Base-by-base conservation (phyloP, 2,888 invertebrate genomes). In the Palloptera scutellata region DNA sequence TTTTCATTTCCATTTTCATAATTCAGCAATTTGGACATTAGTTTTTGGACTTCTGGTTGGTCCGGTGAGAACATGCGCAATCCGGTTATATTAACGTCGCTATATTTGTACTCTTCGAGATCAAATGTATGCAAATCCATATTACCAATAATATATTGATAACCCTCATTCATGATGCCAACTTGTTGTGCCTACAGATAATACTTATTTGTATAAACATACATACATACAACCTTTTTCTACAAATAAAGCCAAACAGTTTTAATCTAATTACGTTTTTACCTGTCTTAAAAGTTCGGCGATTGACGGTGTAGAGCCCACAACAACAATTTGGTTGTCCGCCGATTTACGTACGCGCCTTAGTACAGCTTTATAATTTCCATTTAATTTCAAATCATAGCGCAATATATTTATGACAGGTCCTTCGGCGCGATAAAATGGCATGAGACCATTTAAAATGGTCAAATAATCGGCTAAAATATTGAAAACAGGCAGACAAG, bases 151-250 rank as follows among this genome's bases (percentile, higher is more conserved):
- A 96, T 87, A 76, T 92, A 93, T 74, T 89, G 91, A 85, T 96
- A 96, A 80, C 95, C 93, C 83, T 95, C 94, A 72, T 94, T 96
- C 91, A 97, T 95, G 91, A 97, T 94, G 70, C 97, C 97, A 76
- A 97, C 93, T 86, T 96, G 96, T 85, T 96, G 94, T 17, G 96
- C 96, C 86, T 97, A 73, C 13, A 55, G 52, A 3, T 6, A n/a
- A n/a, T 13, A 53, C 51, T 15, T 40, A 61, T 12, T 10, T 19
- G 1, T 73, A 57, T 19, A 30, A 17, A 54, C 15, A 52, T n/a
- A n/a, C n/a, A n/a, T n/a, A n/a, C n/a, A n/a, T n/a, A 13, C 40
- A 17, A 54, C 17, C 8, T 13, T 13, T 42, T 54, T 15, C 52
- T 2, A 62, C 1, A 30, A 55, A 48, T 12, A 51, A n/a, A 11